Base-by-base conservation (phyloP, 2,888 invertebrate species). In the Chrysolina haemoptera region DNA sequence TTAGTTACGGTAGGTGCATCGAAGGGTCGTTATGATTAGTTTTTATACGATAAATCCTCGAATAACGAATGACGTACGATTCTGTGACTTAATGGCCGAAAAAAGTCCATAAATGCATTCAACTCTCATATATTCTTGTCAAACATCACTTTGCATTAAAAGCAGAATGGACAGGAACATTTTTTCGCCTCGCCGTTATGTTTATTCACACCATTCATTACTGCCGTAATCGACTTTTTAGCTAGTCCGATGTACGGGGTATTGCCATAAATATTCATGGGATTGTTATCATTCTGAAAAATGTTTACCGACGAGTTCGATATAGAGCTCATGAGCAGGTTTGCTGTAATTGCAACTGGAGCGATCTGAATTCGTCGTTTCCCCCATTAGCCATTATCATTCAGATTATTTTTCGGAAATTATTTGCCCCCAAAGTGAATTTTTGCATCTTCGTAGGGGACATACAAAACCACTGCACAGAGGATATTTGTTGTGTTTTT, bases 71-170 rank as follows among this genome's bases (percentile, higher is more conserved):
- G 76, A 72, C 74, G 68, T 75, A 74, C 55, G 68, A 70, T 70
- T 70, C 50, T 63, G 50, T 71, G 71, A 67, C 75, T 77, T 75
- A 73, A 75, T 71, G 75, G 63, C 66, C 66, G 66, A 71, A 71
- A 76, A 78, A 76, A 76, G 69, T 66, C 55, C 50, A 72, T 64
- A 69, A 76, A 72, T 66, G 71, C 67, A 67, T 55, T 66, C 68
- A 63, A 55, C 71, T 70, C 74, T 50, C 68, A 78, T 78, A 76
- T 75, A 75, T 75, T 73, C 73, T 69, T 73, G 78, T 76, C 78
- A 73, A 78, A 69, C 76, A 75, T 76, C 75, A 73, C 76, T 76
- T 75, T 78, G 76, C 75, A 76, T 78, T 75, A 74, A 78, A 76
- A 76, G 71, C 71, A 70, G 68, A 76, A 73, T 67, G 78, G 78